These are phyloP conservation scores for Copidosoma floridanum DNA, from an alignment of 1,140 invertebrate genomes.

Conservation along the genomic window DNA sequence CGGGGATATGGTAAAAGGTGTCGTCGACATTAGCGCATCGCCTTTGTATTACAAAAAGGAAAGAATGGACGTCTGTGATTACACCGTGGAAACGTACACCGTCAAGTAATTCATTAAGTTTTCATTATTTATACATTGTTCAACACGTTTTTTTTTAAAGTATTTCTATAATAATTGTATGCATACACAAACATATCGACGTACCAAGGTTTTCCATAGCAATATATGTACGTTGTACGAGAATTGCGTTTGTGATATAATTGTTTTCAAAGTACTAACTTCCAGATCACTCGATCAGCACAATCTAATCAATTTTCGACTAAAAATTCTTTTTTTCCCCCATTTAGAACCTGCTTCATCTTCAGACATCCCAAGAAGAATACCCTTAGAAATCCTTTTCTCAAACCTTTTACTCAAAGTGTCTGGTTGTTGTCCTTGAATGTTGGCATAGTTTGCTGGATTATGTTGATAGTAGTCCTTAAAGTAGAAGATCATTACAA, in stretches of 20 bases:
- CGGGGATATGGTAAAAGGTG: conserved; percentile 59
- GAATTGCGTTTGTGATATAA: too few species aligned
- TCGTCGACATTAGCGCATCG: conserved; percentile 62
- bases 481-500: conserved; percentile 25
- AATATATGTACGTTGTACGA: too few species aligned
- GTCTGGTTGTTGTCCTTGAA: conserved; percentile 37
- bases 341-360: conserved; percentile 59
- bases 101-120: conserved; percentile 60
- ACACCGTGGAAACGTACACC: conserved; percentile 61
- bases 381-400: conserved; percentile 57
- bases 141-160: neutral
- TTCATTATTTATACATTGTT: too few species aligned
- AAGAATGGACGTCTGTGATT: conserved; percentile 61
- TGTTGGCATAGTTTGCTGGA: conserved; percentile 33
- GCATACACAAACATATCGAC: neutral
- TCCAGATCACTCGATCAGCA: too few species aligned
- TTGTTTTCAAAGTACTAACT: too few species aligned
- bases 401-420: conserved; percentile 36
- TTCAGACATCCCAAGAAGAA: conserved; percentile 65
- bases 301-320: neutral
- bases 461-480: conserved; percentile 28
- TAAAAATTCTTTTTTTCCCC: neutral
- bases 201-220: too few species aligned
- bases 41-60: conserved; percentile 62
- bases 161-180: neutral